These are phyloP conservation scores for Orgyia antiqua DNA, from an alignment of 2,888 invertebrate genomes.

Conservation along the genomic window DNA sequence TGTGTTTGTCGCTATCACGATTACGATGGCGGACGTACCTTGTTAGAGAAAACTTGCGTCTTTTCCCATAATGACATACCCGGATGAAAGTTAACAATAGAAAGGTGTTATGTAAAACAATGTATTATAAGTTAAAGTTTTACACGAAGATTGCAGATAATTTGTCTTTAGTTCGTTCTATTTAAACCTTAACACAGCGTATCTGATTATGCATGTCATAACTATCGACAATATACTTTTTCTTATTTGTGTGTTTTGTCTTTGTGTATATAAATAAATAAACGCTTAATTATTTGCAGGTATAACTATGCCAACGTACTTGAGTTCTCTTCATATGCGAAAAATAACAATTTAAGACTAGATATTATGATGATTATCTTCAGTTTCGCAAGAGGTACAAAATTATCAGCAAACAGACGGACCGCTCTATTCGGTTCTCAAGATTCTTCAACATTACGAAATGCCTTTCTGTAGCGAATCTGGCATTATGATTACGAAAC, in stretches of 20 bases:
- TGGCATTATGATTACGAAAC: constrained; percentile 16
- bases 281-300: too few species aligned
- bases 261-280: too few species aligned
- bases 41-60: constrained; percentile 39
- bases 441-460: constrained; percentile 16
- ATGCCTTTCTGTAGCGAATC: constrained; percentile 12
- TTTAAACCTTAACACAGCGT: too few species aligned
- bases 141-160: too few species aligned
- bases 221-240: too few species aligned
- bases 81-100: constrained; percentile 32
- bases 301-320: constrained; percentile 9
- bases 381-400: constrained; percentile 9
- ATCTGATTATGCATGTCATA: too few species aligned
- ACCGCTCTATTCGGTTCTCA: constrained; percentile 12
- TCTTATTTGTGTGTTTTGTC: too few species aligned
- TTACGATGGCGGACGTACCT: constrained; percentile 35
- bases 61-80: constrained; percentile 31
- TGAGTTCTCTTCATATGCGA: too few species aligned
- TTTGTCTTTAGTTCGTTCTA: too few species aligned
- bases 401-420: neutral
- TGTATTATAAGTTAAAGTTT: too few species aligned
- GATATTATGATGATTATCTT: constrained; percentile 3
- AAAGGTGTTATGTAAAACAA: too few species aligned
- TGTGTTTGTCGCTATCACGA: constrained; percentile 44
- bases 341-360: too few species aligned